A percentile compares a stretch with the other conserved stretches of the same genome.
These are phyloP conservation scores for Hipposideros larvatus DNA, from an alignment of 2,797 vertebrate genomes.

Conservation along the genomic window DNA sequence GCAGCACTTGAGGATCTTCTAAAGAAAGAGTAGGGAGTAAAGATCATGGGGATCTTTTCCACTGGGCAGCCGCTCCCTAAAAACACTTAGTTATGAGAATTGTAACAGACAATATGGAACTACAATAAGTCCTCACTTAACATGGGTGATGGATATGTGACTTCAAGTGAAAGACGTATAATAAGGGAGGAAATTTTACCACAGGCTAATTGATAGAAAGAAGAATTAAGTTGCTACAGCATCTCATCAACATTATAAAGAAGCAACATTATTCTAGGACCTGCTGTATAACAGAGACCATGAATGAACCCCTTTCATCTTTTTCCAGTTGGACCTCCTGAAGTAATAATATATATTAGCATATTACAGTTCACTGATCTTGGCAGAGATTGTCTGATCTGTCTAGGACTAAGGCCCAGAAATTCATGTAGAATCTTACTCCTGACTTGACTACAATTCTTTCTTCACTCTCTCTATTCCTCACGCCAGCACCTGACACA, in stretches of 20 bases:
- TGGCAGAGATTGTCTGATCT: background rate
- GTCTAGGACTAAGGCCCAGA: background rate
- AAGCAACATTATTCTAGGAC: background rate
- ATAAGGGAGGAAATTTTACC: background rate
- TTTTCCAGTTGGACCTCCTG: background rate
- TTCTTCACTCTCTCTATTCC: background rate
- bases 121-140: background rate
- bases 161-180: background rate
- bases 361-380: background rate
- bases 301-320: background rate
- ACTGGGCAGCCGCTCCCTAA: background rate
- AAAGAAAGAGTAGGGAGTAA: background rate
- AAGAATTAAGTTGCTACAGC: background rate
- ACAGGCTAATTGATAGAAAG: background rate
- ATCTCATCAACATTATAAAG: background rate
- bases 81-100: background rate
- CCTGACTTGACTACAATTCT: background rate
- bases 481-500: background rate
- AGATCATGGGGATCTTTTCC: background rate
- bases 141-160: background rate
- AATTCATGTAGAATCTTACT: background rate
- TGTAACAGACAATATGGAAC: background rate
- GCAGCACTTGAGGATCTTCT: constrained; percentile 11
- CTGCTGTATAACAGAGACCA: background rate
- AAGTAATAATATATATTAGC: background rate